Conservation (phyloP, 1,140 invertebrate genomes). For the Metaphire vulgaris region DNA sequence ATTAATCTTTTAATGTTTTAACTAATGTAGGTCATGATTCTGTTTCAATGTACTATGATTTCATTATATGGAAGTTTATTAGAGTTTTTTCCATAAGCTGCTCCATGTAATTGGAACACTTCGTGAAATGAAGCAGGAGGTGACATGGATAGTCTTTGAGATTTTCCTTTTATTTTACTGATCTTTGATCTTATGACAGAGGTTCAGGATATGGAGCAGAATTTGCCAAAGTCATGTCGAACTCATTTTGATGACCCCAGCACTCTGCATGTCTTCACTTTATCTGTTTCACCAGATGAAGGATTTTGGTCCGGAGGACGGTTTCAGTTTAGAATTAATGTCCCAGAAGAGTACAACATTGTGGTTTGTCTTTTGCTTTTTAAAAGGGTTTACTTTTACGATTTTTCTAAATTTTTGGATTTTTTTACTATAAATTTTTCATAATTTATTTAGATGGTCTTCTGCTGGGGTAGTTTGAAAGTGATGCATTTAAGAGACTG, state of each 20-base stretch:
- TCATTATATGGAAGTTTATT: neutral
- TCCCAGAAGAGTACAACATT: constrained; percentile 93
- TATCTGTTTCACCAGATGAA: constrained; percentile 76
- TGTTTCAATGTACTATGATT: neutral
- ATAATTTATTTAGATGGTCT: no score
- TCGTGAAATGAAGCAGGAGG: neutral
- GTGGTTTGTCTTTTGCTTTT: constrained; percentile 59
- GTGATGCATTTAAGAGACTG: neutral
- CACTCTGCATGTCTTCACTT: constrained; percentile 69
- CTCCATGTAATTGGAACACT: neutral
- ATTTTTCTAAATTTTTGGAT: neutral
- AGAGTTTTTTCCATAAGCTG: neutral
- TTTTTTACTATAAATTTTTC: neutral
- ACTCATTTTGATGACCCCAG: constrained; percentile 75
- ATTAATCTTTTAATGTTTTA: neutral
- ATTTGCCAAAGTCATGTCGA: constrained; percentile 72
- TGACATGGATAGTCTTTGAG: neutral
- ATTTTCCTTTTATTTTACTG: neutral
- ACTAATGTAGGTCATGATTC: neutral
- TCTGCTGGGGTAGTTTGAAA: neutral
- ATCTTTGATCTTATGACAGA: constrained; percentile 47
- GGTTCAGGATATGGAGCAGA: constrained; percentile 84
- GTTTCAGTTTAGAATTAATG: constrained; percentile 76
- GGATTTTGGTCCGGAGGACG: constrained; percentile 79
- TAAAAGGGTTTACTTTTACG: neutral